Evolutionary conservation across 64 coral and sea anemone species (phyloP).

Genomic region (Actinia equina): DNA sequence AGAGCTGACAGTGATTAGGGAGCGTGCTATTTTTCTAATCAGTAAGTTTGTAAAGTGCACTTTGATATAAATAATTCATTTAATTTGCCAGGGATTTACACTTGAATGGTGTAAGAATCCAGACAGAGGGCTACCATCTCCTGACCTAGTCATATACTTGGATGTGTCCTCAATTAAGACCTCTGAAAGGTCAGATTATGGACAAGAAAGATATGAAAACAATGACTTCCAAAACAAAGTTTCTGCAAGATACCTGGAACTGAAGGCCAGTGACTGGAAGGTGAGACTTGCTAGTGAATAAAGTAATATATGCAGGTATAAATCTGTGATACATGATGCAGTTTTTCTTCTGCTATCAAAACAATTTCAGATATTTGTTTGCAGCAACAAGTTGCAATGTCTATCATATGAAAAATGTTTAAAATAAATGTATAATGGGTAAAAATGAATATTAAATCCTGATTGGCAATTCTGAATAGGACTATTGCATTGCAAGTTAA

Average conservation of each 20-base stretch:
- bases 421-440: too few species aligned
- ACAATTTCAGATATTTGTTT: too few species aligned
- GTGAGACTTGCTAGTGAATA: constrained; percentile 17
- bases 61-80: background rate
- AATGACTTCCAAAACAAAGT: constrained; percentile 77
- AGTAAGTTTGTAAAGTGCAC: too few species aligned
- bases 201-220: constrained; percentile 90
- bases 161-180: constrained; percentile 71
- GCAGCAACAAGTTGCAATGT: too few species aligned
- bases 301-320: too few species aligned
- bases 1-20: background rate
- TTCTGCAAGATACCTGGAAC: constrained; percentile 47
- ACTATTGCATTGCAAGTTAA: too few species aligned
- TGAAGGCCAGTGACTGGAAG: constrained; percentile 74
- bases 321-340: too few species aligned
- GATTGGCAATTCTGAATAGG: too few species aligned
- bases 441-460: too few species aligned
- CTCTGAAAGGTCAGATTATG: constrained; percentile 57
- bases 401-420: too few species aligned
- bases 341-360: too few species aligned
- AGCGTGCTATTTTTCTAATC: background rate
- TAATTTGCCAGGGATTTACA: constrained; percentile 55
- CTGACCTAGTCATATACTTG: constrained; percentile 84
- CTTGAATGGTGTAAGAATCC: constrained; percentile 91
- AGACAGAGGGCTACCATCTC: constrained; percentile 74